Conservation (phyloP, 1,140 invertebrate species). For the Bombus consobrinus region DNA sequence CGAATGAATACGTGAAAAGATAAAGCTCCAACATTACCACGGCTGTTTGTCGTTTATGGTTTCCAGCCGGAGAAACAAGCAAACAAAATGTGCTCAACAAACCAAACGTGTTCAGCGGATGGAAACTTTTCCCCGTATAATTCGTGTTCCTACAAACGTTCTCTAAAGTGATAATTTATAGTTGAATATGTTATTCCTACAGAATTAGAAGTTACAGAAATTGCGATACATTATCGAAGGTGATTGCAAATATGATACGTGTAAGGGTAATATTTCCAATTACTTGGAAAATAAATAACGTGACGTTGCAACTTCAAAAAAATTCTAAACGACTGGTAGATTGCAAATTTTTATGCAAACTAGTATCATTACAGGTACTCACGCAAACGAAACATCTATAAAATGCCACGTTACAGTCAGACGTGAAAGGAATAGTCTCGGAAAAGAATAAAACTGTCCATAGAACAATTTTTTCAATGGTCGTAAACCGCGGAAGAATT, state of each 20-base stretch:
- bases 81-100: neutral
- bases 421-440: no score
- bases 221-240: neutral
- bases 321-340: neutral
- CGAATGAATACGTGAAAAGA: conserved; percentile 9
- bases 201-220: neutral
- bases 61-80: neutral
- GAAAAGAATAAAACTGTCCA: no score
- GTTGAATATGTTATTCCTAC: neutral
- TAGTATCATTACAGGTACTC: no score
- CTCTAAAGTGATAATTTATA: no score
- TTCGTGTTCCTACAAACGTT: neutral
- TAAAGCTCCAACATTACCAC: neutral
- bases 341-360: no score
- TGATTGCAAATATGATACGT: neutral
- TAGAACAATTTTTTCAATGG: no score
- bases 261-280: neutral
- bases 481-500: neutral
- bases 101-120: neutral
- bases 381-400: no score
- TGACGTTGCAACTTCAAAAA: neutral
- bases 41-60: neutral
- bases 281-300: neutral
- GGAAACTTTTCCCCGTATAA: neutral
- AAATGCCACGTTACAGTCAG: no score